These are phyloP conservation scores for Microchirus variegatus DNA, from an alignment of 2,797 vertebrate genomes.

Conservation along the genomic window DNA sequence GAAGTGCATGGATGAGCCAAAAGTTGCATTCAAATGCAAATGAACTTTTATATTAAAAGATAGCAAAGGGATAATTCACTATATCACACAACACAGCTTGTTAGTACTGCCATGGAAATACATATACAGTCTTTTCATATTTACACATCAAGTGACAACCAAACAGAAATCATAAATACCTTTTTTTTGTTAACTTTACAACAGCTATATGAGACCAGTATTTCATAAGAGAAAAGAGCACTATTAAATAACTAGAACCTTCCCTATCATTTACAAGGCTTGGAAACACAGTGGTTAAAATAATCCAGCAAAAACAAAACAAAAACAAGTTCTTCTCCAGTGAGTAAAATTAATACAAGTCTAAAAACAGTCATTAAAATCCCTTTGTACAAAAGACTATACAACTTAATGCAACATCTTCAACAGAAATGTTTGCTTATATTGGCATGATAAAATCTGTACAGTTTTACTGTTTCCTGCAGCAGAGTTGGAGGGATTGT, in stretches of 20 bases:
- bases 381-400: conserved; percentile 91
- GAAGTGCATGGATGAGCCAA: conserved; percentile 27
- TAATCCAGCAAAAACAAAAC: conserved; percentile 74
- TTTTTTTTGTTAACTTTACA: conserved; percentile 88
- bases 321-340: conserved; percentile 76
- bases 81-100: conserved; percentile 85
- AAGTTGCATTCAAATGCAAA: conserved; percentile 77
- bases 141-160: conserved; percentile 85
- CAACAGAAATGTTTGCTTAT: conserved; percentile 71
- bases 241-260: conserved; percentile 87
- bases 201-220: conserved; percentile 82
- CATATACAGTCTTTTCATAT: conserved; percentile 87
- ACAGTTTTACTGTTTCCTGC: conserved; percentile 73
- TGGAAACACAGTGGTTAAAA: conserved; percentile 86
- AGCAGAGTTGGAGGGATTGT: conserved; percentile 73
- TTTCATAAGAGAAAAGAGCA: conserved; percentile 79
- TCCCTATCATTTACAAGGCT: conserved; percentile 82
- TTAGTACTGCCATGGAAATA: conserved; percentile 87
- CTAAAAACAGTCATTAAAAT: conserved; percentile 80
- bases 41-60: conserved; percentile 88
- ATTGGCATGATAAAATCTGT: conserved; percentile 70
- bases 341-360: conserved; percentile 82
- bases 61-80: conserved; percentile 85
- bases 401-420: conserved; percentile 84
- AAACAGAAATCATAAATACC: conserved; percentile 86